Evolutionary conservation across 2,888 invertebrate species (phyloP).

Genomic region (Opisthograptis luteolata): DNA sequence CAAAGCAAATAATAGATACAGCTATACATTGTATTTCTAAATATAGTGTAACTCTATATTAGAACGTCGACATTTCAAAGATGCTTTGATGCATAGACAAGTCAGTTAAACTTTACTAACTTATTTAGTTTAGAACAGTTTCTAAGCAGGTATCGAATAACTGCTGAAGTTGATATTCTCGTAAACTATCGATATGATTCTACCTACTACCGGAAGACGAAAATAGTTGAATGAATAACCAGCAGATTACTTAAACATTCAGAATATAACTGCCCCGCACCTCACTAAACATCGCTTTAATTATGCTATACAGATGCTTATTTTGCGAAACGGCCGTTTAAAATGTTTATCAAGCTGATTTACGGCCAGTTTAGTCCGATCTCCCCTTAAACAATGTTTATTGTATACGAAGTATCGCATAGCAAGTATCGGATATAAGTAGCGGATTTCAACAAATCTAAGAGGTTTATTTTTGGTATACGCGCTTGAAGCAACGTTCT

Average conservation of each 20-base stretch:
- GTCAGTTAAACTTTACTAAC: too few relatives aligned
- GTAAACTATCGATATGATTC: background rate
- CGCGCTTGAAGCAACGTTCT: too few relatives aligned
- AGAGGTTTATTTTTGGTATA: constrained; percentile 32
- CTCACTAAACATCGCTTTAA: constrained; percentile 38
- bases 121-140: too few relatives aligned
- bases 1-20: too few relatives aligned
- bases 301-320: constrained; percentile 40
- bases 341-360: constrained; percentile 42
- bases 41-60: too few relatives aligned
- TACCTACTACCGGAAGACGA: background rate
- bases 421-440: too few relatives aligned
- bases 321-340: constrained; percentile 39
- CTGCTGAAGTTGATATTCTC: too few relatives aligned
- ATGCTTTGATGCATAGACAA: too few relatives aligned
- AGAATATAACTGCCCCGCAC: constrained; percentile 21
- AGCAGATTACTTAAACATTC: constrained; percentile 20
- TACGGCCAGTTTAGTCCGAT: constrained; percentile 38
- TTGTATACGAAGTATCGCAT: constrained; percentile 34
- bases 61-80: too few relatives aligned
- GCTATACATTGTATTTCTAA: too few relatives aligned
- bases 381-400: constrained; percentile 33
- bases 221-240: constrained; percentile 7
- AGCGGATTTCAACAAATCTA: constrained; percentile 30
- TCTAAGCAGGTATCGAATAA: too few relatives aligned